phyloP scores from a whole-genome alignment of 2,797 vertebrate species.

The Cygnus olor region DNA sequence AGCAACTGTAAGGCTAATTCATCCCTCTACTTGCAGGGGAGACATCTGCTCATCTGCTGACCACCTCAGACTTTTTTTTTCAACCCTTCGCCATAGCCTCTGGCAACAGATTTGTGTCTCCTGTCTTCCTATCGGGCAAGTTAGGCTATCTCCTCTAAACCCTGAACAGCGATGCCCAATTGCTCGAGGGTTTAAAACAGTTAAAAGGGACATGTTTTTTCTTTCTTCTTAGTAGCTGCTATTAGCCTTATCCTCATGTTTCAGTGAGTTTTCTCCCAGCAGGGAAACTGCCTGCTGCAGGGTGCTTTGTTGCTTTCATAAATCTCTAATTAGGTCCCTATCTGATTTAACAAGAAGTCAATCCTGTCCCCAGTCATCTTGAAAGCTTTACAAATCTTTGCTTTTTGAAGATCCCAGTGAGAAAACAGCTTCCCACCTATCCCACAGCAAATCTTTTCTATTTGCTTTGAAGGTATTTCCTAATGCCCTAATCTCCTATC shows the following conservation, averaged over 20 bases:
- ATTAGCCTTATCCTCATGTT: slow-evolving; percentile 62
- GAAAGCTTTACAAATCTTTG: slow-evolving; percentile 73
- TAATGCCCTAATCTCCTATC: not conserved
- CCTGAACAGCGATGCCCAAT: not conserved
- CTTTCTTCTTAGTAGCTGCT: slow-evolving; percentile 31
- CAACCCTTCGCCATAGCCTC: slow-evolving; percentile 31
- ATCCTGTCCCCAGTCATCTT: slow-evolving; percentile 48
- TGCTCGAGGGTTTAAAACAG: slow-evolving; percentile 29
- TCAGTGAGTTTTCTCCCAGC: slow-evolving; percentile 65
- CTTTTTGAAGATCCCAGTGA: slow-evolving; percentile 71
- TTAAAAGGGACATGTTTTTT: slow-evolving; percentile 14
- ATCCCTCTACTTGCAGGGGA: slow-evolving; percentile 18
- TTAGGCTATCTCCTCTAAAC: not conserved
- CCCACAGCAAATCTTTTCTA: slow-evolving; percentile 1
- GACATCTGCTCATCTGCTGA: slow-evolving; percentile 37
- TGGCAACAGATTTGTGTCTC: slow-evolving; percentile 43
- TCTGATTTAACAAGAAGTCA: slow-evolving; percentile 75
- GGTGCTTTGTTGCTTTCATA: slow-evolving; percentile 70
- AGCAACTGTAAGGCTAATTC: slow-evolving; percentile 55
- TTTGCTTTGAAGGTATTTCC: slow-evolving; percentile 36
- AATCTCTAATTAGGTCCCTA: slow-evolving; percentile 73
- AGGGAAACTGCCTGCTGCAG: slow-evolving; percentile 61
- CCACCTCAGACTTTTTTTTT: not conserved
- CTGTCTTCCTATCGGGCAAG: not conserved
- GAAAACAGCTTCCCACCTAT: slow-evolving; percentile 24